Base-by-base conservation (phyloP, 1,140 invertebrate species). In the Pollicipes pollicipes region DNA sequence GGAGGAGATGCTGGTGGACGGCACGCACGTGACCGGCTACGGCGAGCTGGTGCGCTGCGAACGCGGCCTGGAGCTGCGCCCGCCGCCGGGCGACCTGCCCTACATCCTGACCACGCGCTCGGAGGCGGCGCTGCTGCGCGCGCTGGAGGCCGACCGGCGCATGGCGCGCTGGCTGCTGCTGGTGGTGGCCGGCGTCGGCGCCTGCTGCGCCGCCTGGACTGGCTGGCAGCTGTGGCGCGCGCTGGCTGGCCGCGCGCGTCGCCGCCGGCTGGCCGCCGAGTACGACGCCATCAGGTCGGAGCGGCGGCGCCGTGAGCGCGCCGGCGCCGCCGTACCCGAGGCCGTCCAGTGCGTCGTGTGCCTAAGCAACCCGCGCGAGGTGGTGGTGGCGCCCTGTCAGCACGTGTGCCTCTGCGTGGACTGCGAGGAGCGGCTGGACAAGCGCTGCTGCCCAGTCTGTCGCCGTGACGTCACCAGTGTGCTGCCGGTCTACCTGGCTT, bases 311-410 rank as follows among this genome's bases (percentile, higher is more conserved):
- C 64, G 64, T 21, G 64, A 66, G 28, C 64, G 64, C 17, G 64
- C n/a, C 28, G 64, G 27, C n/a, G 64, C 10, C 64, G 27, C 64
- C 24, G 64, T 66, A n/a, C 10, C 10, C 3, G 27, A 27, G 64
- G 64, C 64, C 10, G 2, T 66, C 6, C 64, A 66, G 64, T 66
- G 64, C 64, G 64, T 66, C n/a, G 64, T 66, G 17, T 66, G 64
- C 17, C 64, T 66, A n/a, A 66, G 3, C 64, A 66, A 66, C 17
- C 64, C 64, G 64, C 64, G 64, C 64, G 64, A 66, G 64, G 64
- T 66, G 64, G 64, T 66, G 64, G 27, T 66, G 27, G 3, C 64
- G 64, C 64, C 64, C 10, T 66, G 64, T 29, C 64, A 66, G 64
- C 64, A 66, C 28, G 64, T 66, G 6, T 66, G 64, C 28, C 64